Percentiles rank a stretch among this genome's conserved stretches.
Evolutionary conservation across 2,113 vertebrate species (phyloP).

Genomic region (Mionectes macconnelli): DNA sequence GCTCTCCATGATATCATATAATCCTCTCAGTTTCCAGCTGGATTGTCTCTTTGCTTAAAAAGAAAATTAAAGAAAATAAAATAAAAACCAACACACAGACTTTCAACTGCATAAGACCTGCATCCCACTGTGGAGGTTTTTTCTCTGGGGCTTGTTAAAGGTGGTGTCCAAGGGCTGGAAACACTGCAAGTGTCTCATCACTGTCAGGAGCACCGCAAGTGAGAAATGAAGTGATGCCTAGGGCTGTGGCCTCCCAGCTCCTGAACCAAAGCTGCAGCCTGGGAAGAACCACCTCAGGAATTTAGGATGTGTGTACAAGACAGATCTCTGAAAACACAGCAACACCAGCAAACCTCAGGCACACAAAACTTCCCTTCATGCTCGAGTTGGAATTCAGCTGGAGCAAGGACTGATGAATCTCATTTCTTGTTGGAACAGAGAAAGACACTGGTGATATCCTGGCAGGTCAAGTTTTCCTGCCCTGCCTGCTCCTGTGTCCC

Average conservation of each 20-base stretch:
- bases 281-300: not conserved
- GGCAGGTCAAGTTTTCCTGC: not conserved
- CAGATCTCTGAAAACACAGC: not conserved
- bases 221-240: not conserved
- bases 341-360: not conserved
- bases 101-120: not conserved
- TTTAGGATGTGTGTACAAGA: not conserved
- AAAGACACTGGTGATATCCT: not conserved
- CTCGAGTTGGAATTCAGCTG: not conserved
- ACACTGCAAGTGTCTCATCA: too few species aligned
- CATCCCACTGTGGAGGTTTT: not conserved
- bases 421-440: not conserved
- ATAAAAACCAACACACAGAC: not conserved
- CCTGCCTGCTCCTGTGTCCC: not conserved
- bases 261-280: not conserved
- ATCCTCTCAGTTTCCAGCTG: not conserved
- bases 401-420: not conserved
- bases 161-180: not conserved
- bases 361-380: not conserved
- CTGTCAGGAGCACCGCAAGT: not conserved
- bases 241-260: not conserved
- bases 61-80: not conserved
- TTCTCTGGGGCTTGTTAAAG: not conserved
- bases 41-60: not conserved
- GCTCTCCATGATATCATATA: not conserved